Conservation (phyloP, 1,140 invertebrate species). For the Acromyrmex charruanus region DNA sequence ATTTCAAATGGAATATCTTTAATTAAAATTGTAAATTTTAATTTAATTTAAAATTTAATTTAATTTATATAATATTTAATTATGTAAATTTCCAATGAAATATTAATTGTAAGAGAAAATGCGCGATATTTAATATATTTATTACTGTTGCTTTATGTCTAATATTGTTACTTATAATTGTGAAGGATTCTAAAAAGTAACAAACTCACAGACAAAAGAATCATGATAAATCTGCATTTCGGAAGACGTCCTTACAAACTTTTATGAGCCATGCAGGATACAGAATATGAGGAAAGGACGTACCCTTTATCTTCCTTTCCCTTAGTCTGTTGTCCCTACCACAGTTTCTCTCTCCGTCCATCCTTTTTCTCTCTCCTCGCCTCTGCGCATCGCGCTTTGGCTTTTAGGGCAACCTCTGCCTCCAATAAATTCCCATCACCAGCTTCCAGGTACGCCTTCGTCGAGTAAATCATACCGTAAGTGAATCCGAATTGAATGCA, state of each 20-base stretch:
- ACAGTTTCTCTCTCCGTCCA: constrained; percentile 35
- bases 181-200: constrained; percentile 28
- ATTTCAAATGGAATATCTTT: not conserved
- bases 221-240: constrained; percentile 62
- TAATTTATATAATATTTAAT: not conserved
- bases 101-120: not conserved
- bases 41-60: constrained; percentile 3
- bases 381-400: constrained; percentile 45
- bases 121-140: not conserved
- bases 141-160: no score
- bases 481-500: constrained; percentile 86
- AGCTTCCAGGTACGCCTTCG: constrained; percentile 80
- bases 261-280: constrained; percentile 71
- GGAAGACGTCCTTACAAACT: constrained; percentile 66
- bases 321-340: constrained; percentile 64
- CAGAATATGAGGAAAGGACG: constrained; percentile 73
- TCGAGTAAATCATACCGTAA: constrained; percentile 84
- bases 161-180: constrained; percentile 12
- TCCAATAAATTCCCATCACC: constrained; percentile 85
- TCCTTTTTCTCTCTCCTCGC: constrained; percentile 48
- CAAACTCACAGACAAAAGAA: constrained; percentile 21
- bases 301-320: constrained; percentile 68
- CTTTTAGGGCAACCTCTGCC: constrained; percentile 78
- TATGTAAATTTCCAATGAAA: not conserved
- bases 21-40: not conserved